phyloP scores from a whole-genome alignment of 2,888 invertebrate species.

The Schizaphis graminum region DNA sequence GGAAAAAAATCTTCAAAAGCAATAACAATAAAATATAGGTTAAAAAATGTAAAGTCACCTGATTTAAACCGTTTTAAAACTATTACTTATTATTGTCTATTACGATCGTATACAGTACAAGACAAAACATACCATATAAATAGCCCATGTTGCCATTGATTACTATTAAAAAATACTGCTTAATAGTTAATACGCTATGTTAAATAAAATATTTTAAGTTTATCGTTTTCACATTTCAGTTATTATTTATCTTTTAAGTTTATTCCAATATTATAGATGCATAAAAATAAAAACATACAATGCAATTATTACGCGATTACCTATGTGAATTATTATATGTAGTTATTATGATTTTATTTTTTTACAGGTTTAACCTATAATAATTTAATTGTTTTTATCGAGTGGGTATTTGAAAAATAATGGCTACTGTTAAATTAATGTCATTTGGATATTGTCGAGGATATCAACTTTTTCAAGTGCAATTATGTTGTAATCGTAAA shows the following conservation, averaged over 20 bases:
- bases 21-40: background rate
- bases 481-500: background rate
- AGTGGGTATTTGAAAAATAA: slow-evolving; percentile 12
- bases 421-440: background rate
- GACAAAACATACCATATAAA: background rate
- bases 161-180: background rate
- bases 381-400: background rate
- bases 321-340: background rate
- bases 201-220: background rate
- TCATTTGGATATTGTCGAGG: background rate
- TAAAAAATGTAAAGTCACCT: background rate
- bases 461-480: background rate
- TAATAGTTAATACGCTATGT: background rate
- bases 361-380: background rate
- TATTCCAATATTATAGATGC: background rate
- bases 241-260: background rate
- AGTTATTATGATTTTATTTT: slow-evolving; percentile 21
- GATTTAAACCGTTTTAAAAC: background rate
- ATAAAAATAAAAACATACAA: background rate
- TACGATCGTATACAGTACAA: background rate
- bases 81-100: background rate
- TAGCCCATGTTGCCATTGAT: background rate
- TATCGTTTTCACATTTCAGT: background rate
- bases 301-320: background rate
- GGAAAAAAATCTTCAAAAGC: background rate